A percentile compares a stretch with the other conserved stretches of the same genome.
Conservation (phyloP, 2,888 invertebrate genomes). For the Dinocampus coccinellae region DNA sequence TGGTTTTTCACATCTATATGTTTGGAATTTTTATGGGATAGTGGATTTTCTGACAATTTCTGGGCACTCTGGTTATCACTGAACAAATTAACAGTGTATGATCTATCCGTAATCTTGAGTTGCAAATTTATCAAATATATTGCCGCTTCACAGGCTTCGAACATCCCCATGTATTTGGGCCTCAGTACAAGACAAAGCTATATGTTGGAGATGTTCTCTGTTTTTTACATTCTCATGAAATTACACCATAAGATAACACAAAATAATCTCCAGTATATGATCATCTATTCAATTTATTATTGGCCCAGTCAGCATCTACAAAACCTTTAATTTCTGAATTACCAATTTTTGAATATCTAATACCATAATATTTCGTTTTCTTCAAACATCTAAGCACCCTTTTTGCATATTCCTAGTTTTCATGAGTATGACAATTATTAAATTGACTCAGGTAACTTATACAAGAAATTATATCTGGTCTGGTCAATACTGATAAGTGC, state of each 20-base stretch:
- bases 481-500: constrained; percentile 26
- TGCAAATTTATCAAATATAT: constrained; percentile 14
- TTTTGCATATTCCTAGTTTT: constrained; percentile 34
- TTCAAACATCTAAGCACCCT: constrained; percentile 21
- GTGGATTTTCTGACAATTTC: constrained; percentile 2
- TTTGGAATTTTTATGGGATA: constrained; percentile 20
- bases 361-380: background rate
- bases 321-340: background rate
- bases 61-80: constrained; percentile 20
- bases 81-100: background rate
- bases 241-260: background rate
- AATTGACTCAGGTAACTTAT: constrained; percentile 35
- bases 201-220: too few species aligned
- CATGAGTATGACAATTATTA: constrained; percentile 7
- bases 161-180: constrained; percentile 14
- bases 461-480: constrained; percentile 29
- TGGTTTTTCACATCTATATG: constrained; percentile 28
- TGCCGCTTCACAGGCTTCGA: constrained; percentile 10
- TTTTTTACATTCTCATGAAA: constrained; percentile 24
- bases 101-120: background rate
- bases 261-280: constrained; percentile 26
- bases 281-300: constrained; percentile 7
- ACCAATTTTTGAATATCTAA: constrained; percentile 16
- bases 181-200: constrained; percentile 27
- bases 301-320: constrained; percentile 33